Conservation (phyloP, 2,797 vertebrate genomes). For the Alfaro cultratus region DNA sequence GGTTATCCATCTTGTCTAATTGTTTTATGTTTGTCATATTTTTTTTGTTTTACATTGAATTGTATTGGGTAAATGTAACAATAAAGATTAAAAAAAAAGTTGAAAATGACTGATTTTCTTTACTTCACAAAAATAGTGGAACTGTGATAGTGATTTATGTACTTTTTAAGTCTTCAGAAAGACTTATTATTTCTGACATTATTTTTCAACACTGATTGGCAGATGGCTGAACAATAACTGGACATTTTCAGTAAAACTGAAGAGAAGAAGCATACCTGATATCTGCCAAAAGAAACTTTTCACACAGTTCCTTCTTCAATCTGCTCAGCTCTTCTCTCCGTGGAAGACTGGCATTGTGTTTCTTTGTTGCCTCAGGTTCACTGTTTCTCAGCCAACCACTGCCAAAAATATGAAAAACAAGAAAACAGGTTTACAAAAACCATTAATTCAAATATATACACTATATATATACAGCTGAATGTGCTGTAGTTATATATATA, state of each 20-base stretch:
- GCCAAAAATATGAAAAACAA: conserved; percentile 26
- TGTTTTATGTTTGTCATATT: neutral
- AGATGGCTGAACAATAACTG: neutral
- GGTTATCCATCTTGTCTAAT: neutral
- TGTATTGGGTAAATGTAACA: neutral
- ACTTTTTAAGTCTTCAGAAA: neutral
- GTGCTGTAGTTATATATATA: no score
- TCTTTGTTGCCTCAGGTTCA: conserved; percentile 84
- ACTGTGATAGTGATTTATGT: neutral
- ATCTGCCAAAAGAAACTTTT: conserved; percentile 85
- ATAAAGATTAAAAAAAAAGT: neutral
- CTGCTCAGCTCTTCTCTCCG: conserved; percentile 88
- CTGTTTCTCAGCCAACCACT: conserved; percentile 92
- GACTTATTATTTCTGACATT: neutral
- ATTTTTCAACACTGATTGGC: neutral
- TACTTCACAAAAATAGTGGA: neutral
- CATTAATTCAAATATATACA: neutral
- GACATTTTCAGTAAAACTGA: neutral
- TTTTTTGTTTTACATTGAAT: neutral
- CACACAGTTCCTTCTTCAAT: conserved; percentile 86
- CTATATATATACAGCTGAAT: neutral
- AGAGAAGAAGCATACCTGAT: conserved; percentile 85
- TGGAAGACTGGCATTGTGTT: conserved; percentile 87
- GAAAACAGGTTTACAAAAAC: neutral
- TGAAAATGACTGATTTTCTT: neutral